Evolutionary conservation across 1,140 invertebrate genomes (phyloP).

Genomic region (Drosophila ficusphila): DNA sequence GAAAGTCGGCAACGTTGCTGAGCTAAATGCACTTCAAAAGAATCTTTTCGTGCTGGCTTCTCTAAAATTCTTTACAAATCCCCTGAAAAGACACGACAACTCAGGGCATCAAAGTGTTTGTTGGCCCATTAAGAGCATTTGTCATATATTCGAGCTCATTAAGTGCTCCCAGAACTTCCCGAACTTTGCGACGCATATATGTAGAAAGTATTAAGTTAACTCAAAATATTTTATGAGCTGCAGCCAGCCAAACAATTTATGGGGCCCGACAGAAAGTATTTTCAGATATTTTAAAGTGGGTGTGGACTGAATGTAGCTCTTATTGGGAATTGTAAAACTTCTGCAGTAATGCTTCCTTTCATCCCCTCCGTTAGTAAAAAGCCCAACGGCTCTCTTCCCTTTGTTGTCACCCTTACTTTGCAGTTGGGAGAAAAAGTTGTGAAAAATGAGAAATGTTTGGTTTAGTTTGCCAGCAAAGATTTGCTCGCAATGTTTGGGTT

Average conservation of each 20-base stretch:
- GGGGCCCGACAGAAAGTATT: constrained; percentile 31
- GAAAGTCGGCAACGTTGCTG: constrained; percentile 18
- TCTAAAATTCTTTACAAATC: constrained; percentile 44
- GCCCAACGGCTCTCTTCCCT: not conserved
- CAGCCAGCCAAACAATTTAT: constrained; percentile 58
- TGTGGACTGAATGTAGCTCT: constrained; percentile 26
- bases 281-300: constrained; percentile 27
- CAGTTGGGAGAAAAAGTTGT: constrained; percentile 16
- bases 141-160: constrained; percentile 66
- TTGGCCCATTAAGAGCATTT: constrained; percentile 65
- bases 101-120: constrained; percentile 48
- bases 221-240: constrained; percentile 65
- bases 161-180: constrained; percentile 30
- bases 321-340: constrained; percentile 1
- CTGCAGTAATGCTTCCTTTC: constrained; percentile 6
- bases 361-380: constrained; percentile 4
- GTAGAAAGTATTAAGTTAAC: constrained; percentile 41
- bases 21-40: constrained; percentile 11
- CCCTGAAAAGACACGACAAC: constrained; percentile 14
- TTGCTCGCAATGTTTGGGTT: constrained; percentile 16
- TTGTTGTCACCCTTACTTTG: constrained; percentile 10
- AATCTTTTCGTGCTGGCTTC: constrained; percentile 3
- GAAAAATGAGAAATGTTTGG: constrained; percentile 31
- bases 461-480: constrained; percentile 25
- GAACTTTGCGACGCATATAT: constrained; percentile 32